Percentiles rank a stretch among this genome's conserved stretches.
Conservation (phyloP, 2,113 vertebrate species). For the Promerops cafer region DNA sequence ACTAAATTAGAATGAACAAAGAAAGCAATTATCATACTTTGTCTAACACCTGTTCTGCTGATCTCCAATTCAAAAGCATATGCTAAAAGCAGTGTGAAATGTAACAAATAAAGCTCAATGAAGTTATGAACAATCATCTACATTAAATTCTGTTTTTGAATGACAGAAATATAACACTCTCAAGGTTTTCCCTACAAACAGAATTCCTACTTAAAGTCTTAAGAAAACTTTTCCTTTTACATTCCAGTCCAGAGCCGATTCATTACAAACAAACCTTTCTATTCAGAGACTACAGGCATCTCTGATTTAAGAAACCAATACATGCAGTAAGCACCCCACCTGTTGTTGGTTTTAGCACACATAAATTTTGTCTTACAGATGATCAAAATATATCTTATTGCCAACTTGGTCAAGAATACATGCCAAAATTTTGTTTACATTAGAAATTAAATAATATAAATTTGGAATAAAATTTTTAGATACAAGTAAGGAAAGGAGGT, state of each 20-base stretch:
- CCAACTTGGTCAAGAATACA: background rate
- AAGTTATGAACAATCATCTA: constrained; percentile 51
- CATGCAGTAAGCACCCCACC: background rate
- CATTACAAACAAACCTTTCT: constrained; percentile 9
- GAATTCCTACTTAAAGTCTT: background rate
- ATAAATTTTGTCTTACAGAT: background rate
- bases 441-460: background rate
- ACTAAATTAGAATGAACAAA: constrained; percentile 75
- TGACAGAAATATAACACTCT: background rate
- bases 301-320: background rate
- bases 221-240: background rate
- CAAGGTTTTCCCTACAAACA: background rate
- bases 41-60: constrained; percentile 74
- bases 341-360: background rate
- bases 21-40: constrained; percentile 73
- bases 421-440: background rate
- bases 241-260: background rate
- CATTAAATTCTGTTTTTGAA: constrained; percentile 27
- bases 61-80: constrained; percentile 72
- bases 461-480: background rate
- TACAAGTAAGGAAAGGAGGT: background rate
- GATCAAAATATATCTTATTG: background rate
- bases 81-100: constrained; percentile 71
- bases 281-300: background rate
- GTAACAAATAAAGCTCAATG: constrained; percentile 55